Evolutionary conservation across 1,140 invertebrate genomes (phyloP), one percentile per base, ranked within the genome.

Genomic region (Ectropis grisescens): DNA sequence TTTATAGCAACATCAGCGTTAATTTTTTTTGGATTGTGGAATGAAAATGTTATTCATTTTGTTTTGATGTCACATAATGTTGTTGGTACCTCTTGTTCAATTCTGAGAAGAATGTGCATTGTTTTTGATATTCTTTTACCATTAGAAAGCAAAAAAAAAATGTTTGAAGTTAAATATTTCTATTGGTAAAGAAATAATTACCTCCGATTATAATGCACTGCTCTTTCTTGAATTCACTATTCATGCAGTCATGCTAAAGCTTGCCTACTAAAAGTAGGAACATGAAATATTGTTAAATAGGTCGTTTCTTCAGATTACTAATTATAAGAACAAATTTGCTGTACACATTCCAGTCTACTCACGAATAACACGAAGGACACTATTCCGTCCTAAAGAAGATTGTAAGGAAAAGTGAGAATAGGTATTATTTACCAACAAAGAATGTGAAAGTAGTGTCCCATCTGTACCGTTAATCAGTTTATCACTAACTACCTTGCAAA

Each of bases 301-400:
- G 62, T 71, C 47, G 44, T 62, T 59, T 71, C 66, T 75, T 70
- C 49, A 71, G 67, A 60, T 69, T 68, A 59, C 58, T 72, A 78
- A 67, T 59, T 71, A 38, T 75, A 75, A 72, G 71, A 46, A 51
- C 59, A 60, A 48, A 64, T 70, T 41, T 68, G 68, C 58, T 65
- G 57, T 61, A 72, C 65, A 69, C 58, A 58, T 56, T 61, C 58
- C 50, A 15, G 11, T 24, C 25, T 22, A 37, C 26, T 14, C 29
- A 55, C 57, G 38, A 59, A 54, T 48, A 57, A 39, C 48, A 41
- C 32, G 67, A 65, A 67, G 70, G 68, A 74, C 74, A 71, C 40
- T 53, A n/a, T n/a, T 79, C 74, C 71, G 71, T 79, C 74, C 69
- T 75, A 35, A 32, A 39, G 31, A 23, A 46, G 52, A 47, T 56